A percentile compares a stretch with the other conserved stretches of the same genome.
Conservation (phyloP, 1,140 invertebrate species). For the Capitella teleta region DNA sequence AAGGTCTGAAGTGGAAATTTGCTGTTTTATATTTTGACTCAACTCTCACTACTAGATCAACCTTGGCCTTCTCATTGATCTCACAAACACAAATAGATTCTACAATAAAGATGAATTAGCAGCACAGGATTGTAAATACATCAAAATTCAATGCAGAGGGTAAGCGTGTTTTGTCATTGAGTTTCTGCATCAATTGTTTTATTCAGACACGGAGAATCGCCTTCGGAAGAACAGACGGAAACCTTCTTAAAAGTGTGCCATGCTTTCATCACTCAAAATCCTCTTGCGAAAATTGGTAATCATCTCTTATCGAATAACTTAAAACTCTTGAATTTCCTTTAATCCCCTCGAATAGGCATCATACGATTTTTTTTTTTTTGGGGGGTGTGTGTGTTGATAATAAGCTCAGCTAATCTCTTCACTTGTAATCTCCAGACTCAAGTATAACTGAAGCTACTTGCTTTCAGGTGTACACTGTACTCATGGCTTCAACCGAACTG, state of each 20-base stretch:
- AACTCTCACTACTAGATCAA: conserved; percentile 54
- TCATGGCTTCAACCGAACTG: conserved; percentile 97
- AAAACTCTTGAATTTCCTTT: neutral
- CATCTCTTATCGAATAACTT: neutral
- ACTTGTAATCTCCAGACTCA: neutral
- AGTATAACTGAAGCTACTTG: neutral
- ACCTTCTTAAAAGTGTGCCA: conserved; percentile 66
- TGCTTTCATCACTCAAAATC: conserved; percentile 64
- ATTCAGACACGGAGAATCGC: conserved; percentile 36
- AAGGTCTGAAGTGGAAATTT: too few species aligned
- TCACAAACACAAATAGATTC: conserved; percentile 89
- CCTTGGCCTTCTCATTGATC: conserved; percentile 90
- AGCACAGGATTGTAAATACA: conserved; percentile 58
- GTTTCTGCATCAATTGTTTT: conserved; percentile 2
- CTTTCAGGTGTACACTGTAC: conserved; percentile 72
- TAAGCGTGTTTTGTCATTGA: conserved; percentile 49
- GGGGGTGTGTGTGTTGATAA: neutral
- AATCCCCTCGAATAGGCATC: neutral
- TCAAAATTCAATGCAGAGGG: conserved; percentile 77
- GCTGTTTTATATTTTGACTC: too few species aligned
- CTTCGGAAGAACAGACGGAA: conserved; percentile 59
- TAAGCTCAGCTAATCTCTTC: neutral
- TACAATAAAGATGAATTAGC: conserved; percentile 73
- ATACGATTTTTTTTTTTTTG: neutral
- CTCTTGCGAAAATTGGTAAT: conserved; percentile 63